Percentiles rank a stretch among this genome's conserved stretches.
Evolutionary conservation across 2,888 invertebrate species (phyloP).

Genomic region (Creontiades dilutus): DNA sequence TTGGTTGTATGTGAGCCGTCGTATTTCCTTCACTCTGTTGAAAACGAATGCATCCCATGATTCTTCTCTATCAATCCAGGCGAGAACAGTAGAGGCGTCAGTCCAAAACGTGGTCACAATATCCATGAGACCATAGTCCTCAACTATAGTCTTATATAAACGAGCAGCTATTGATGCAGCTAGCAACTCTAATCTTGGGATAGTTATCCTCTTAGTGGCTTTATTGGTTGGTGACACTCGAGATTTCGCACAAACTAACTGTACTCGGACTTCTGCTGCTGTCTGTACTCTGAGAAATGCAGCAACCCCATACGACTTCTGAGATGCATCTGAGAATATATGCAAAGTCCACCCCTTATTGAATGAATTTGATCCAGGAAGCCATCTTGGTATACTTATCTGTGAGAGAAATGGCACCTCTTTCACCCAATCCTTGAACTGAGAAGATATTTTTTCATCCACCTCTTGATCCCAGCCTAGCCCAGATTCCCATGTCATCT

Average conservation of each 20-base stretch:
- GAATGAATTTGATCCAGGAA: neutral
- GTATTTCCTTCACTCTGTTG: constrained; percentile 76
- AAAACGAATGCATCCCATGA: constrained; percentile 75
- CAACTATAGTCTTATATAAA: neutral
- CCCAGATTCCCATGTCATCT: constrained; percentile 62
- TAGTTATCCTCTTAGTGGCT: constrained; percentile 67
- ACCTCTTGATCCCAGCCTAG: constrained; percentile 58
- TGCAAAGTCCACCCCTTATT: constrained; percentile 75
- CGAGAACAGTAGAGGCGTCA: constrained; percentile 70
- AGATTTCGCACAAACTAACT: constrained; percentile 76
- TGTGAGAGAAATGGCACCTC: constrained; percentile 73
- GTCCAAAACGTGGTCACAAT: constrained; percentile 49
- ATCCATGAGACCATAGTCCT: neutral
- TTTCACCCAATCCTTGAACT: constrained; percentile 72
- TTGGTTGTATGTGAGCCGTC: neutral
- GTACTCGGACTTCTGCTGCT: constrained; percentile 72
- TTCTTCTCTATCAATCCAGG: constrained; percentile 74
- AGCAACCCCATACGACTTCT: constrained; percentile 76
- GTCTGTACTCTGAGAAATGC: constrained; percentile 75
- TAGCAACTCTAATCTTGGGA: constrained; percentile 75
- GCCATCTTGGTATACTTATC: constrained; percentile 74
- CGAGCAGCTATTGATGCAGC: constrained; percentile 75
- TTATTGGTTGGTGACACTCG: constrained; percentile 76
- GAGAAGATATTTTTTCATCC: neutral
- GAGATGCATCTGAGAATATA: constrained; percentile 76